Evolutionary conservation across 2,113 vertebrate species (phyloP).

Genomic region (Sphaerodactylus townsendi): DNA sequence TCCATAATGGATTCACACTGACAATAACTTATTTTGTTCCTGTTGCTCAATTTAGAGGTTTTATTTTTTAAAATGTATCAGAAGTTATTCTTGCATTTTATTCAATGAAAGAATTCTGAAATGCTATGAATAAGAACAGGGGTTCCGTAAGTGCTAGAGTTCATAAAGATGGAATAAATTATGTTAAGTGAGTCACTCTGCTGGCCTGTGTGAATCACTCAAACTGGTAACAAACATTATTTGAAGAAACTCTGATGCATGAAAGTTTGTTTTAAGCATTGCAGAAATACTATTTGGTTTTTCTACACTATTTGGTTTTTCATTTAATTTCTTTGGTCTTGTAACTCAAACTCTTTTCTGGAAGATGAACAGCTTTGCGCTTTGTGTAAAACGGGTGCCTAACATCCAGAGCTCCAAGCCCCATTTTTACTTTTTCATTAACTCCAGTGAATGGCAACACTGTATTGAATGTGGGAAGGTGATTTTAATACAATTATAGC

Average conservation of each 20-base stretch:
- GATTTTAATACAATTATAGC: background rate
- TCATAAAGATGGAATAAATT: background rate
- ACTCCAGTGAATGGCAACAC: background rate
- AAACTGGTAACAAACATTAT: background rate
- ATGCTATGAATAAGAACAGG: background rate
- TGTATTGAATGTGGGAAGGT: background rate
- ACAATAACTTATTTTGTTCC: background rate
- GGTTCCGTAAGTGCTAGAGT: background rate
- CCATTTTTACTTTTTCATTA: background rate
- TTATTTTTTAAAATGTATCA: background rate
- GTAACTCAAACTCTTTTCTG: too few relatives aligned
- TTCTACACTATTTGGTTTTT: background rate
- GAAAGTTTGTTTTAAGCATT: background rate
- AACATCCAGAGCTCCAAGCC: background rate
- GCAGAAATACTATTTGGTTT: background rate
- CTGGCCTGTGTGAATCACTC: background rate
- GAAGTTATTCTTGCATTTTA: background rate
- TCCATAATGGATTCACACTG: background rate
- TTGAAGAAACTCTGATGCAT: background rate
- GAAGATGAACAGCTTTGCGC: background rate
- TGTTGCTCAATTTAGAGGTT: background rate
- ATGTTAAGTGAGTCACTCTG: constrained; percentile 1
- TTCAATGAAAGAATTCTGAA: background rate
- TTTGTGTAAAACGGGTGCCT: background rate
- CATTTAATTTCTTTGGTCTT: background rate